Base-by-base conservation (phyloP, 2,113 vertebrate genomes). In the Neogobius melanostomus region DNA sequence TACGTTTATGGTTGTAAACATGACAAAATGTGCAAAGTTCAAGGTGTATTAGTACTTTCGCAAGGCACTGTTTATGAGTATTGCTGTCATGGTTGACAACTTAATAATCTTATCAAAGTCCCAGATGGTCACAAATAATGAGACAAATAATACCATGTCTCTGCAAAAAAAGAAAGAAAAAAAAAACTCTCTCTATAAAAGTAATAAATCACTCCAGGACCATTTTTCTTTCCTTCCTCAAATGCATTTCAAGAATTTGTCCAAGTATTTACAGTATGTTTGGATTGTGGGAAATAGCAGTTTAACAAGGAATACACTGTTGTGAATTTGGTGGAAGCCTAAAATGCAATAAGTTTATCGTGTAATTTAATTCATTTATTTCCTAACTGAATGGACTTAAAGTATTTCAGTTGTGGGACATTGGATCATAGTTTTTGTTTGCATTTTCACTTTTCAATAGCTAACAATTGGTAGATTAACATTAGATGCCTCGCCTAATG, bases 281-380 rank as follows among this genome's bases (percentile, higher is more conserved):
- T 42, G 36, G 42, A 10, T 45, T 64, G 61, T 64, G 61, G 44
- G n/a, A 64, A 64, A 64, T 44, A 43, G 44, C 47, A 47, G 45
- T 45, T 11, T 11, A 9, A 44, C 61, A 63, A 64, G 17, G 17
- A 16, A 64, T 48, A 17, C n/a, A 48, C 42, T 44, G 59, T 14
- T 44, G 45, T 8, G 16, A 64, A 16, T 46, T 1, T 62, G 5
- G 28, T 42, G 15, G 14, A 62, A 64, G 44, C 44, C 61, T 64
- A 47, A 64, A 64, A 47, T 64, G 46, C 61, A 64, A 64, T 64
- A 64, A 64, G 61, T 64, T 47, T 48, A 64, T 61, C 59, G n/a
- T 44, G 36, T 61, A 44, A 61, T 61, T 44, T 61, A 61, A 61
- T 61, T 28, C 15, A 43, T 60, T 60, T 60, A 43, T 63, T 44